Conservation (phyloP, 2,888 invertebrate genomes). For the Hecatera dysodea region DNA sequence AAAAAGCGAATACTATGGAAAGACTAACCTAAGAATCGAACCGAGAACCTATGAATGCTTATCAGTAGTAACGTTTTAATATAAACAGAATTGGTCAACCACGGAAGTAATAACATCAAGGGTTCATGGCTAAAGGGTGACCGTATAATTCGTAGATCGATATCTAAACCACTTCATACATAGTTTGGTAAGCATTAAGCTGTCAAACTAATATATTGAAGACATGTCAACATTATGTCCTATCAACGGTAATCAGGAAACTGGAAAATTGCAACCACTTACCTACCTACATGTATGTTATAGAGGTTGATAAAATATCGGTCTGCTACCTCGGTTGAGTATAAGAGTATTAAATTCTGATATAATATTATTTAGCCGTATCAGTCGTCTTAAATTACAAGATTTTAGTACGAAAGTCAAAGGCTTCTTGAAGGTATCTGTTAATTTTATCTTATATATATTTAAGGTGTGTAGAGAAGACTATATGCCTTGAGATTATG, state of each 20-base stretch:
- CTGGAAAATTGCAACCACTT: neutral
- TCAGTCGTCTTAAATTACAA: neutral
- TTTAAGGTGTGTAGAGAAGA: neutral
- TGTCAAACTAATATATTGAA: neutral
- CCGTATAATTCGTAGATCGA: conserved; percentile 10
- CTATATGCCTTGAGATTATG: too few species aligned
- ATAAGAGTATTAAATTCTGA: neutral
- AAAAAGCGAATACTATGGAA: too few species aligned
- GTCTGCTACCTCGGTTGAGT: neutral
- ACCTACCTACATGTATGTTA: too few species aligned
- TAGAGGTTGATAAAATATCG: neutral
- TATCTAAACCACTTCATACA: neutral
- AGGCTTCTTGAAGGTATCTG: neutral
- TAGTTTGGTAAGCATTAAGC: neutral
- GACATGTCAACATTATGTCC: too few species aligned
- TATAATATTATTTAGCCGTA: neutral
- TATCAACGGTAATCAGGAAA: neutral
- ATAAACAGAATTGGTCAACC: neutral
- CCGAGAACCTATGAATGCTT: too few species aligned
- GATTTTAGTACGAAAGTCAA: neutral
- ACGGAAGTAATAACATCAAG: conserved; percentile 2
- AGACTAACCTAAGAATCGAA: too few species aligned
- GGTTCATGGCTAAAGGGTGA: neutral
- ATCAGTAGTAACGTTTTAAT: too few species aligned
- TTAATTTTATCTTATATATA: neutral